These are phyloP conservation scores for Plutella xylostella DNA, from an alignment of 2,888 invertebrate species.

Conservation along the genomic window DNA sequence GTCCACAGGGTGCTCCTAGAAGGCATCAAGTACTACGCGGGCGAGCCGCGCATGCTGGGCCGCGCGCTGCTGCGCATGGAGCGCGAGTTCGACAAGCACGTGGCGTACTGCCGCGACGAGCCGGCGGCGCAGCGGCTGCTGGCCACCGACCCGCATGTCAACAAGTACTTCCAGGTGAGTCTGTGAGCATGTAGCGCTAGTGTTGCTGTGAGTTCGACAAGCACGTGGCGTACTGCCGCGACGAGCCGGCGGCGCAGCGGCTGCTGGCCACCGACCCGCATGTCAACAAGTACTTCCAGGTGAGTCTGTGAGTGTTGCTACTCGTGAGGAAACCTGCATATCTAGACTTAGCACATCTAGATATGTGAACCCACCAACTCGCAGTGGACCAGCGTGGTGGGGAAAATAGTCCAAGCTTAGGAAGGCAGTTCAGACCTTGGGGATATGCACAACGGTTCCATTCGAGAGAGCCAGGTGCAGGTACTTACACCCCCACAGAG, in stretches of 20 bases:
- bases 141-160: constrained; percentile 74
- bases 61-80: constrained; percentile 91
- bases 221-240: constrained; percentile 90
- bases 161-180: constrained; percentile 86
- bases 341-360: too few relatives aligned
- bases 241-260: constrained; percentile 86
- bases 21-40: constrained; percentile 92
- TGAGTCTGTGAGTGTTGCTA: too few relatives aligned
- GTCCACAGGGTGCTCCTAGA: constrained; percentile 85
- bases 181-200: constrained; percentile 89
- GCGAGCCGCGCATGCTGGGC: constrained; percentile 88
- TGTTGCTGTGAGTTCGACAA: constrained; percentile 98
- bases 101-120: constrained; percentile 89
- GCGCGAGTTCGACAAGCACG: constrained; percentile 94
- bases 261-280: constrained; percentile 78
- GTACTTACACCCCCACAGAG: too few relatives aligned
- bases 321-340: too few relatives aligned
- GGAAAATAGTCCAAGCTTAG: too few relatives aligned
- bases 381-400: too few relatives aligned
- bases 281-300: constrained; percentile 85
- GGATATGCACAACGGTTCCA: too few relatives aligned
- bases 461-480: too few relatives aligned
- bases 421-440: too few relatives aligned
- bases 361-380: too few relatives aligned
- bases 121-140: constrained; percentile 86